Evolutionary conservation across 1,140 invertebrate species (phyloP), one percentile per base, ranked within the genome.

Genomic region (Dryas iulia): DNA sequence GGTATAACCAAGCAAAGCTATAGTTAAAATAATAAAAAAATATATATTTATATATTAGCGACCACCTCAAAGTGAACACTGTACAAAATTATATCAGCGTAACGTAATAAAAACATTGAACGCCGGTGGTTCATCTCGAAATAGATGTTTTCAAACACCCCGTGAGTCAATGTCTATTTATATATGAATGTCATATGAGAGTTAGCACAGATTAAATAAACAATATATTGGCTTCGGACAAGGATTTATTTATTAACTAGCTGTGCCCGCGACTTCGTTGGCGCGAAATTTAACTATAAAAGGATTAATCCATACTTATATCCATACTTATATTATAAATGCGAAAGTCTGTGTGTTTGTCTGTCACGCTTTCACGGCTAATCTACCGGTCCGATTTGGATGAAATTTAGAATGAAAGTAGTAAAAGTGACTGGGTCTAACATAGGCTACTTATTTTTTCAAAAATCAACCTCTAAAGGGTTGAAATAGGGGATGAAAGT

Each of bases 71-170:
- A 47, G 39, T 47, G 1, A 10, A 18, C 2, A 47, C 6, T 18
- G n/a, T n/a, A n/a, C n/a, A 18, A 47, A 47, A 47, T 39, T 39
- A 39, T 14, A 47, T 47, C 5, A 47, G 21, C 23, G 11, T 61
- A n/a, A 39, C n/a, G 33, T 39, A 39, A 60, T 60, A 60, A 60
- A 39, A 39, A 35, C 18, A 24, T 26, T 60, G 33, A 47, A 61
- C 35, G 39, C n/a, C 26, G 59, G 23, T 39, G 59, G 59, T 60
- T n/a, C 6, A 14, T 24, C 59, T 61, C n/a, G 10, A 61, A 61
- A 61, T 61, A 61, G 59, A 61, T 11, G 12, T 26, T 47, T 28
- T 61, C 2, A 35, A 47, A 52, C 23, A n/a, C 35, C 35, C n/a
- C 18, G 28, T 61, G 59, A 61, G 59, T 61, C 33, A 61, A 47